Evolutionary conservation across 2,888 invertebrate species (phyloP).

Genomic region (Heliothis peltigera): DNA sequence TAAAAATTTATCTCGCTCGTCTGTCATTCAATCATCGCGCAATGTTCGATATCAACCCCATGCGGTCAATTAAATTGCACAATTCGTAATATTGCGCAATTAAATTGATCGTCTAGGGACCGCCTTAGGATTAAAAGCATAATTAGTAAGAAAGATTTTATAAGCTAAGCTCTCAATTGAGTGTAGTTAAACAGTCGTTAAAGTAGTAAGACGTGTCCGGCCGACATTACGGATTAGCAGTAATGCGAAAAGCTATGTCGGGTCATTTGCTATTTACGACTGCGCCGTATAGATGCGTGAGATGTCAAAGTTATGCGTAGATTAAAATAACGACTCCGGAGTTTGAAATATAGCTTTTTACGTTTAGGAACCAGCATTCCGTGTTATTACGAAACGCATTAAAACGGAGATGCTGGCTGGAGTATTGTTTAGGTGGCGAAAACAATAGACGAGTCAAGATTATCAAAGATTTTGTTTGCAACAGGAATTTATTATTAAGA

Average conservation of each 20-base stretch:
- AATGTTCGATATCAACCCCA: too few species aligned
- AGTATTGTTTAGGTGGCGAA: background rate
- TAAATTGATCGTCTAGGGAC: too few species aligned
- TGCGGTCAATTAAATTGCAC: too few species aligned
- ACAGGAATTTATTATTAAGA: constrained; percentile 1
- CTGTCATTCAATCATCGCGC: too few species aligned
- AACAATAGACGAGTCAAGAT: background rate
- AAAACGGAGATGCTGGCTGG: background rate
- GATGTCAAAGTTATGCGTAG: constrained; percentile 38
- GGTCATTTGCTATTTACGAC: constrained; percentile 43
- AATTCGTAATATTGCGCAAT: too few species aligned
- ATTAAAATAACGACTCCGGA: constrained; percentile 22
- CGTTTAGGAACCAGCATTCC: constrained; percentile 3
- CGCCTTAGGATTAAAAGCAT: background rate
- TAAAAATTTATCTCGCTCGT: too few species aligned
- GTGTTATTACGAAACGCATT: background rate
- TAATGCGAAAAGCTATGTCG: constrained; percentile 36
- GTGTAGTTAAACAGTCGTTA: constrained; percentile 3
- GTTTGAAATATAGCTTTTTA: constrained; percentile 27
- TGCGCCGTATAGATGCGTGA: constrained; percentile 40
- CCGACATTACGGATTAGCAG: constrained; percentile 23
- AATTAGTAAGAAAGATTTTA: constrained; percentile 9
- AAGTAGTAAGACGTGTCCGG: constrained; percentile 6
- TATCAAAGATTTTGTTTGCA: background rate
- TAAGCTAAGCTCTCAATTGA: constrained; percentile 8